Evolutionary conservation across 2,888 invertebrate species (phyloP), one percentile per base, ranked within the genome.

Genomic region (Pheosia tremula): DNA sequence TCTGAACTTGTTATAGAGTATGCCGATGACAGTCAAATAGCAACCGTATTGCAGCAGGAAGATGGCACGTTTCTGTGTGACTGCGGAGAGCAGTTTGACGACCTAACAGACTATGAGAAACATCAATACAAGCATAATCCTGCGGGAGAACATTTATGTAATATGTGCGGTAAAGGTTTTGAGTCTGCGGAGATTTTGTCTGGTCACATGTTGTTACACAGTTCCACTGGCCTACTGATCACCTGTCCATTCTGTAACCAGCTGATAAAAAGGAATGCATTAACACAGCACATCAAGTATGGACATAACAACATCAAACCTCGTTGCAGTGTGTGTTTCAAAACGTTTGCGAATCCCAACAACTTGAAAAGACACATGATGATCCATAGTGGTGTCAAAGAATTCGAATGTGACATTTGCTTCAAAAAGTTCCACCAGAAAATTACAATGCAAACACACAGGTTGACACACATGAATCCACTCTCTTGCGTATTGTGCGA

Each of bases 351-450:
- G 0, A 94, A 93, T 69, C 89, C 90, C 0, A 92, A 93, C 66
- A 94, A 94, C 65, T 78, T 94, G 36, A 94, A 93, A 78, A 87
- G 94, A 0, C 94, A 94, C 71, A 91, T 93, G 90, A 89, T 91
- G 88, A 94, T 93, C 7, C 94, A 94, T 63, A 87, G 77, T 0
- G 94, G 92, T 0, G 75, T 90, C 3, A 85, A 87, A 66, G 90
- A 92, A n/a, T 94, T 90, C 67, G 88, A 89, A 70, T 94, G 94
- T 77, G 93, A 93, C 60, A 84, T 94, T 9, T 94, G 94, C 69
- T 82, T 79, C 10, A 94, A 93, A 66, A 77, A 89, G 45, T 94
- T 94, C 75, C 89, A 89, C 61, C 94, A 94, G 59, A 94, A 93
- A 75, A 92, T 91, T 11, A 91, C 93, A 1, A 91, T 94, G 93